Evolutionary conservation across 2,888 invertebrate species (phyloP).

Genomic region (Drosophila mimica): DNA sequence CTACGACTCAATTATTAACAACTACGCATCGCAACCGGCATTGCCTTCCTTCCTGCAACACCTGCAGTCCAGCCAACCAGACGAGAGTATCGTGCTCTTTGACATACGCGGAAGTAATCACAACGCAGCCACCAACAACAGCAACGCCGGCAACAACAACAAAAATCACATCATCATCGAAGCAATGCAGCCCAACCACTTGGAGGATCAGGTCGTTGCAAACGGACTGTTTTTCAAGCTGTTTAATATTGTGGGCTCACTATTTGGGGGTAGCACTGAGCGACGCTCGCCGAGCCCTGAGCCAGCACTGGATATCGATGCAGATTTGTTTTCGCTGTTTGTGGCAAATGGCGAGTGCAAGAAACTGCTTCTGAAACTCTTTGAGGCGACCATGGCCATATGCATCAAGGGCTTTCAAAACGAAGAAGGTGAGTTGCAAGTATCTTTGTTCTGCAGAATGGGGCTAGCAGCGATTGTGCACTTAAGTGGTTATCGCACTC

Average conservation of each 20-base stretch:
- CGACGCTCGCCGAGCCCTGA: constrained; percentile 18
- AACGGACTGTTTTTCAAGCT: constrained; percentile 73
- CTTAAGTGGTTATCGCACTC: constrained; percentile 43
- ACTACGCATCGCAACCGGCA: constrained; percentile 48
- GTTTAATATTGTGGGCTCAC: constrained; percentile 78
- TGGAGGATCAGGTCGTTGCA: constrained; percentile 42
- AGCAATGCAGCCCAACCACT: neutral
- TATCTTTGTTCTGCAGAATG: constrained; percentile 8
- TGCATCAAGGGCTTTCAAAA: constrained; percentile 82
- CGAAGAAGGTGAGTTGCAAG: constrained; percentile 79
- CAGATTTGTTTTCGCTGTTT: constrained; percentile 71
- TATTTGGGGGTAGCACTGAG: constrained; percentile 65
- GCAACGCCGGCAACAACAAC: constrained; percentile 2
- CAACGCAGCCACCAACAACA: constrained; percentile 1
- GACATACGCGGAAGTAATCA: constrained; percentile 76
- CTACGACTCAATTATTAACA: constrained; percentile 56
- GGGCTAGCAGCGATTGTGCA: constrained; percentile 48
- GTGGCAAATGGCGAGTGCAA: constrained; percentile 81
- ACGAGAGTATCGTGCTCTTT: constrained; percentile 80
- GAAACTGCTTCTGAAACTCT: constrained; percentile 82
- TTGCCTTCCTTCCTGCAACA: constrained; percentile 69
- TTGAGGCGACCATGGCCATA: constrained; percentile 84
- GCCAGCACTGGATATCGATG: constrained; percentile 50
- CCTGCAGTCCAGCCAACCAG: constrained; percentile 54
- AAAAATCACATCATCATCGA: constrained; percentile 8